These are phyloP conservation scores for Montipora sp. DNA, from an alignment of 64 coral and sea anemone genomes.

Conservation along the genomic window DNA sequence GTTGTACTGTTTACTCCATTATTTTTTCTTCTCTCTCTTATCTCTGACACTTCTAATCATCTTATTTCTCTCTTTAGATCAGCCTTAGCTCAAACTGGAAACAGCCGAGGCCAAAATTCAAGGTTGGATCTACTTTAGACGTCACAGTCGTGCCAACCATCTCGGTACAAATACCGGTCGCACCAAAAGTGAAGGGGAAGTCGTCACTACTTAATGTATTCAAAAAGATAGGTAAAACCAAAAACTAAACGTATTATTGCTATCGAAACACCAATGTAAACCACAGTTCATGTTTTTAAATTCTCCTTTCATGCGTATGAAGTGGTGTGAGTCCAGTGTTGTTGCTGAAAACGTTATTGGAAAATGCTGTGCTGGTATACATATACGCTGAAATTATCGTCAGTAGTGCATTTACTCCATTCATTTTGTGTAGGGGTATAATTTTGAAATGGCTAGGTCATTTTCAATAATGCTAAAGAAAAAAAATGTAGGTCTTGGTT, in stretches of 20 bases:
- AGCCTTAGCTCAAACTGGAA: neutral
- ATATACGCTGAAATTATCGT: neutral
- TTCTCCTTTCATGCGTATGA: neutral
- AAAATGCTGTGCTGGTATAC: neutral
- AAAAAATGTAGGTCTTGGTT: neutral
- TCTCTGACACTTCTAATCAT: neutral
- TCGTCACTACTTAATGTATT: neutral
- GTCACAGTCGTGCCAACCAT: slow-evolving; percentile 12
- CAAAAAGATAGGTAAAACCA: slow-evolving; percentile 13
- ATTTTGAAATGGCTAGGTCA: too few relatives aligned
- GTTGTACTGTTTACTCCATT: neutral
- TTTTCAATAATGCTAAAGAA: neutral
- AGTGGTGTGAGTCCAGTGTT: neutral
- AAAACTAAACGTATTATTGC: too few relatives aligned
- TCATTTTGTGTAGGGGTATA: neutral
- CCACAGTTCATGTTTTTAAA: neutral
- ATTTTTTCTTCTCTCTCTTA: neutral
- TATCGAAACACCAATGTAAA: neutral
- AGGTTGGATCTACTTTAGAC: neutral
- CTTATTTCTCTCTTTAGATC: neutral
- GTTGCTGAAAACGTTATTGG: neutral
- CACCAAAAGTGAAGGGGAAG: neutral
- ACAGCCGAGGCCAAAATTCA: neutral
- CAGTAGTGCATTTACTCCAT: neutral
- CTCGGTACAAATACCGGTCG: neutral